These are phyloP conservation scores for Agapornis canus DNA, from an alignment of 2,797 vertebrate species.

Conservation along the genomic window DNA sequence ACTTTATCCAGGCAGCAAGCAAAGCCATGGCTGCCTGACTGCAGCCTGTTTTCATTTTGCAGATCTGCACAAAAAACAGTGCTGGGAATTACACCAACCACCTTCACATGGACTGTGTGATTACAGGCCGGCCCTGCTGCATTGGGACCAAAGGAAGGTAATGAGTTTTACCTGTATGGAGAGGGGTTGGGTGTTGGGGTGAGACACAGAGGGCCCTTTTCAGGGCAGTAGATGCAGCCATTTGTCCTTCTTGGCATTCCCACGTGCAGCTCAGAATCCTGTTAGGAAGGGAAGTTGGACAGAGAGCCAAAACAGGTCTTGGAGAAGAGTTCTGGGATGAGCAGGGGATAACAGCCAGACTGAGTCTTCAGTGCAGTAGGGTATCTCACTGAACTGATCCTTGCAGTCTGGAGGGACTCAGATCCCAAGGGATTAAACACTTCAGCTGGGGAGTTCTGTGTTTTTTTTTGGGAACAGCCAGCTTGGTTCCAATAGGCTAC, in stretches of 20 bases:
- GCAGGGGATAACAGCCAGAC: neutral
- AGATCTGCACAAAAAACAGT: conserved; percentile 92
- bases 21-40: neutral
- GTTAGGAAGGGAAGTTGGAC: neutral
- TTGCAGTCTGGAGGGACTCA: neutral
- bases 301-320: neutral
- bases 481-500: neutral
- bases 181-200: neutral
- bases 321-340: neutral
- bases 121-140: conserved; percentile 93
- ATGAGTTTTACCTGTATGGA: neutral
- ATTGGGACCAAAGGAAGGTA: conserved; percentile 96
- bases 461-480: neutral
- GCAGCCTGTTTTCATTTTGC: conserved; percentile 19
- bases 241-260: neutral
- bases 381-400: neutral
- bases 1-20: neutral
- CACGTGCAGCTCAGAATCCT: neutral
- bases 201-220: neutral
- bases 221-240: neutral
- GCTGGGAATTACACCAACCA: conserved; percentile 96
- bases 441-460: neutral
- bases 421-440: neutral
- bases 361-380: neutral
- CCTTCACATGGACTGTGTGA: conserved; percentile 91